Base-by-base conservation (phyloP, 2,113 vertebrate genomes). In the Hepsetus odoe region DNA sequence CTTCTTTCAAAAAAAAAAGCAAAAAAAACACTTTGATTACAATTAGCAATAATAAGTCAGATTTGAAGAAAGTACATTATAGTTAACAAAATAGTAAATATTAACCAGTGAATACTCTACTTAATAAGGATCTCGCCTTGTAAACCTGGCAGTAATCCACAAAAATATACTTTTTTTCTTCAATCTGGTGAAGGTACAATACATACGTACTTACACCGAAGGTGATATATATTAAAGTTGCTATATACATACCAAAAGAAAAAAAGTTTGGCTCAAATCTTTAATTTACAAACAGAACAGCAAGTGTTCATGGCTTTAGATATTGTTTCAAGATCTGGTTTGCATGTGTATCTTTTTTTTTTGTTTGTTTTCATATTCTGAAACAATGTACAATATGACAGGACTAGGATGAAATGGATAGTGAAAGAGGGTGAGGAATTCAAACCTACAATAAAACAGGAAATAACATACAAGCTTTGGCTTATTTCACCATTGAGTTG, bases 301-400 rank as follows among this genome's bases (percentile, higher is more conserved):
- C 90, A 94, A 95, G 94, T 95, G 94, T 96, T 95, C 97, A 98
- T 98, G 97, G 97, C 97, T 99, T 98, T 95, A 94, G 93, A 95
- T 96, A 89, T 91, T 70, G 77, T 92, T 94, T 95, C 94, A 95
- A 94, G 93, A 91, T 96, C 94, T 92, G 92, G 92, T 92, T 95
- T 94, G 95, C 92, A 95, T 93, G 92, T 93, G 53, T 59, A 66
- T 72, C 22, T n/a, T 10, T 62, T 5, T 22, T 55, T 5, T 55
- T 11, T 46, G 14, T 40, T 38, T 66, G 90, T 92, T 92, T 93
- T 92, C 92, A 93, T 91, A 88, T 87, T 89, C 91, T 93, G 90
- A 78, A 75, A 87, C 85, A 90, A 95, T 94, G 93, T 91, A 94
- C 94, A 94, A 92, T 81, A 87, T 77, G 83, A 82, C 64, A 72